phyloP scores from a whole-genome alignment of 2,888 invertebrate genomes.

The Drosophila kanekoi region DNA sequence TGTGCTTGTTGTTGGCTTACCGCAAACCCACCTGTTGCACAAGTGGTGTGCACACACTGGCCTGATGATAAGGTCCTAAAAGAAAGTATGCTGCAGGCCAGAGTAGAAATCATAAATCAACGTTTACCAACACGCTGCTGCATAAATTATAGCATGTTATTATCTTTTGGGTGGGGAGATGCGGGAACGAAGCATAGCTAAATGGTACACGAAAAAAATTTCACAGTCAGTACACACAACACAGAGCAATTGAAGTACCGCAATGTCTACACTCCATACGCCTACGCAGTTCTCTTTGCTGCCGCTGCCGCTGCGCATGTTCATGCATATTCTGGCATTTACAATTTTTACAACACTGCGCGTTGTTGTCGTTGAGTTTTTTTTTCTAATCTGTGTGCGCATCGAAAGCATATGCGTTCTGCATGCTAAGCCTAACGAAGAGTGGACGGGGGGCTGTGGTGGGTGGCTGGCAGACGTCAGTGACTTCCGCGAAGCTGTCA shows the following conservation, averaged over 20 bases:
- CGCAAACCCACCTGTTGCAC: conserved; percentile 34
- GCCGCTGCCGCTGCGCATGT: conserved; percentile 16
- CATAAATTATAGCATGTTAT: conserved; percentile 51
- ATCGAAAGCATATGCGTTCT: conserved; percentile 51
- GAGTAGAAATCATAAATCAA: conserved; percentile 49
- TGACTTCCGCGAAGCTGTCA: conserved; percentile 50
- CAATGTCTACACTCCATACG: conserved; percentile 14
- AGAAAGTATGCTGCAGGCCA: conserved; percentile 43
- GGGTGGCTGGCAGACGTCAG: conserved; percentile 14
- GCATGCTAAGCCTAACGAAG: conserved; percentile 46
- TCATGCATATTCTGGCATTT: conserved; percentile 47
- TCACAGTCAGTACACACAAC: conserved; percentile 68
- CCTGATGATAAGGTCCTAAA: conserved; percentile 31
- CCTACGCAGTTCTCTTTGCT: conserved; percentile 14
- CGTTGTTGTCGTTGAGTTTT: conserved; percentile 6
- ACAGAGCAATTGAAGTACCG: conserved; percentile 35
- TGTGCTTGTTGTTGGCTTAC: conserved; percentile 23
- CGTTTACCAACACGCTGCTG: conserved; percentile 44
- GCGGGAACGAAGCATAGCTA: conserved; percentile 32
- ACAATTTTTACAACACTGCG: conserved; percentile 33
- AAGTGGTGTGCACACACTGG: conserved; percentile 48
- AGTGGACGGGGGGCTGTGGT: not conserved
- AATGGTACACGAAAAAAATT: conserved; percentile 63
- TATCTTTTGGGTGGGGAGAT: conserved; percentile 1
- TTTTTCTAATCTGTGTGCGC: conserved; percentile 47